Conservation (phyloP, 2,113 vertebrate genomes). For the Melospiza georgiana region DNA sequence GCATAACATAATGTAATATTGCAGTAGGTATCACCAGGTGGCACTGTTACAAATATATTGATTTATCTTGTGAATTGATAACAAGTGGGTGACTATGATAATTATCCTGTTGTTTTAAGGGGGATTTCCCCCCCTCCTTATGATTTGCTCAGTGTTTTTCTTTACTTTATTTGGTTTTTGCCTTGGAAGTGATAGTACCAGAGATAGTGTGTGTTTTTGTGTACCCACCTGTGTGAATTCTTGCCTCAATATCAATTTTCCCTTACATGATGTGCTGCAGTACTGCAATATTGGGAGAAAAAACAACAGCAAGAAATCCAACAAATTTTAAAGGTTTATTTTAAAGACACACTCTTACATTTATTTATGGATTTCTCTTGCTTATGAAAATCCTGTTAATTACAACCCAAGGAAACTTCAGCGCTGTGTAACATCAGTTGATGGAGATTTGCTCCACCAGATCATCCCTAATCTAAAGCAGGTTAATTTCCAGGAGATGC, state of each 20-base stretch:
- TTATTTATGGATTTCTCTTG: not conserved
- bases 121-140: accelerated
- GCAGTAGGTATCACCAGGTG: not conserved
- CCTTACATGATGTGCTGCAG: not conserved
- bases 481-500: constrained; percentile 39
- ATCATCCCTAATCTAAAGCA: constrained; percentile 21
- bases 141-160: not conserved
- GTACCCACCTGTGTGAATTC: not conserved
- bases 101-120: not conserved
- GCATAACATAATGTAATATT: not conserved
- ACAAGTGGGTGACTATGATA: not conserved
- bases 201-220: not conserved
- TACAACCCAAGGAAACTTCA: not conserved
- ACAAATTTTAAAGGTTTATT: not conserved
- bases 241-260: not conserved
- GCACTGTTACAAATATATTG: not conserved
- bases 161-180: not conserved
- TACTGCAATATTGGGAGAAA: not conserved
- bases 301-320: not conserved
- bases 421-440: not conserved
- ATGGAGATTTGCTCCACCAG: not conserved
- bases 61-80: not conserved
- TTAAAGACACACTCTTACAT: not conserved
- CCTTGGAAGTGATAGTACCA: not conserved
- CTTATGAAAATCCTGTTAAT: constrained; percentile 9